These are phyloP conservation scores for Cataglyphis livida DNA, from an alignment of 2,888 invertebrate species.

Conservation along the genomic window DNA sequence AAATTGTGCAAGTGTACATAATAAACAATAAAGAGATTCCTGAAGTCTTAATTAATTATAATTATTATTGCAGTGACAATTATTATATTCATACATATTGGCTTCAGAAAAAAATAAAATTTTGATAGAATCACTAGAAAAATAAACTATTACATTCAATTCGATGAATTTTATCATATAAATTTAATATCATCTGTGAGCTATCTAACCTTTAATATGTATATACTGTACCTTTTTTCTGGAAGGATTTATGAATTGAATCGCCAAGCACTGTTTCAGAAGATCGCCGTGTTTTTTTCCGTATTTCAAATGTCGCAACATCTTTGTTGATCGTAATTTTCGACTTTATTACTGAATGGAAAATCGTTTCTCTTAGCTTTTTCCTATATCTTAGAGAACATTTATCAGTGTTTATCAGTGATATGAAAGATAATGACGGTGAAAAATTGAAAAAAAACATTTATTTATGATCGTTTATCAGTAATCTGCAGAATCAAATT, in stretches of 20 bases:
- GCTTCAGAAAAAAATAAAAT: not conserved
- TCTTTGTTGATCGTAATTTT: not conserved
- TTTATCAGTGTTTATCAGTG: not conserved
- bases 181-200: not conserved
- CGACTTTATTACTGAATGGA: not conserved
- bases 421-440: not conserved
- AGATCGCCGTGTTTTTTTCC: not conserved
- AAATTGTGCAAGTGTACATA: not conserved
- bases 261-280: not conserved
- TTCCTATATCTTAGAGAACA: not conserved
- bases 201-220: not conserved
- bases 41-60: not conserved
- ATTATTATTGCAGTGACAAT: not conserved
- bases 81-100: not conserved
- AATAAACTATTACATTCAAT: too few species aligned
- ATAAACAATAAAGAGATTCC: not conserved
- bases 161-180: not conserved
- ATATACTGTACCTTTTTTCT: slow-evolving; percentile 8
- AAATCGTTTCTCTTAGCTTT: not conserved
- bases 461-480: not conserved
- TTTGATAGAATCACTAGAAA: not conserved
- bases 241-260: not conserved
- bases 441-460: not conserved
- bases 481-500: not conserved
- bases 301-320: slow-evolving; percentile 27